Evolutionary conservation across 2,888 invertebrate species (phyloP).

Genomic region (Tinea pellionella): DNA sequence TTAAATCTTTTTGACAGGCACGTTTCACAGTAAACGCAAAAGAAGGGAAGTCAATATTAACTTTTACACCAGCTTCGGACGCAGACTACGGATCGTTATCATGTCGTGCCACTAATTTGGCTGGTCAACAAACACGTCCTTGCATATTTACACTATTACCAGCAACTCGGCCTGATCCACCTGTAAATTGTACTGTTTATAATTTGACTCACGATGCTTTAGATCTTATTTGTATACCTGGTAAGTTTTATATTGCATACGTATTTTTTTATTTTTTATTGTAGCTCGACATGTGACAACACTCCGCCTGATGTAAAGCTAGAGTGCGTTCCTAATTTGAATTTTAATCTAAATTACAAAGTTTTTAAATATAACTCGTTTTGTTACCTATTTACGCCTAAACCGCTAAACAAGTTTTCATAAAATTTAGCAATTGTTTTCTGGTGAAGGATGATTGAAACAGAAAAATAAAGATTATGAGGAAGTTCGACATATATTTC

Average conservation of each 20-base stretch:
- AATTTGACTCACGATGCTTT: constrained; percentile 83
- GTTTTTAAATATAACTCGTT: background rate
- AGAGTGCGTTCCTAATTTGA: background rate
- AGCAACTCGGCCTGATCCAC: constrained; percentile 82
- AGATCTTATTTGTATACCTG: constrained; percentile 76
- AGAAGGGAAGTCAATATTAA: constrained; percentile 73
- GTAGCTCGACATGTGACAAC: no score
- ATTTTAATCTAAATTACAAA: background rate
- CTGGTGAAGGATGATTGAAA: no score
- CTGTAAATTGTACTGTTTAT: constrained; percentile 81
- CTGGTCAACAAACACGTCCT: constrained; percentile 77
- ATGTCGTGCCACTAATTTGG: constrained; percentile 80
- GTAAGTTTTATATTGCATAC: no score
- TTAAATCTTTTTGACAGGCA: constrained; percentile 38
- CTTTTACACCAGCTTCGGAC: constrained; percentile 82
- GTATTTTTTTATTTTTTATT: no score
- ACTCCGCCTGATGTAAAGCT: no score
- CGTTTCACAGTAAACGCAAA: constrained; percentile 67
- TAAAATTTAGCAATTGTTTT: no score
- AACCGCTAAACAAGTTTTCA: no score
- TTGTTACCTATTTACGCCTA: background rate
- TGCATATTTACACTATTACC: constrained; percentile 82
- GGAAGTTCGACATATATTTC: no score
- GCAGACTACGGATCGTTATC: constrained; percentile 83
- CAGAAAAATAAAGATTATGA: no score